Conservation (phyloP, 2,888 invertebrate genomes). For the Brachynemurus nebulosus region DNA sequence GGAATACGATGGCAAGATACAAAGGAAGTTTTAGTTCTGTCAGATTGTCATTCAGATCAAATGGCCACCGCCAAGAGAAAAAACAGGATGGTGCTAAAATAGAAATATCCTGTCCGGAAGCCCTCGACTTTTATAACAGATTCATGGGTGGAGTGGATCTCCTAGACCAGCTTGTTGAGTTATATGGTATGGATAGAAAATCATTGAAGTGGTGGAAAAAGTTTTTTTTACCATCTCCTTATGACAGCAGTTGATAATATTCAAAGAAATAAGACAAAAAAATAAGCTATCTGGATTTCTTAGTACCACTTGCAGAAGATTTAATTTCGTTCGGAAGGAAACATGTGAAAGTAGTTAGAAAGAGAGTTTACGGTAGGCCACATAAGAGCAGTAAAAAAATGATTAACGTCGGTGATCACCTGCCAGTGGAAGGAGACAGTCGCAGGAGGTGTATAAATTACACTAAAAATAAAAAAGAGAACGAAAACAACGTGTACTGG, state of each 20-base stretch:
- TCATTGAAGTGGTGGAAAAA: too few species aligned
- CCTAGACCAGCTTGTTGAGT: not conserved
- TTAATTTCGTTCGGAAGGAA: not conserved
- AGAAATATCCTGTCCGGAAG: not conserved
- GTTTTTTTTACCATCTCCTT: not conserved
- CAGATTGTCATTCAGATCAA: too few species aligned
- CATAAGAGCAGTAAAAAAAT: not conserved
- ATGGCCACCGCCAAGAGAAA: too few species aligned
- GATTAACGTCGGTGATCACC: not conserved
- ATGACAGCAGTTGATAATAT: not conserved
- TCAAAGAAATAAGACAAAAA: not conserved
- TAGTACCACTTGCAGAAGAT: not conserved
- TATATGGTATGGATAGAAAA: not conserved
- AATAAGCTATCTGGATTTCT: not conserved
- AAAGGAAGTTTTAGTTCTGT: too few species aligned
- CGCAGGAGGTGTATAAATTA: not conserved
- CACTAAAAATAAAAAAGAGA: too few species aligned
- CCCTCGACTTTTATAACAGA: not conserved
- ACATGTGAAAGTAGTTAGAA: not conserved
- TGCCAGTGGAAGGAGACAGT: not conserved
- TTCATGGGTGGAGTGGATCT: not conserved
- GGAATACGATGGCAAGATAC: too few species aligned
- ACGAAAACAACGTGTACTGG: too few species aligned
- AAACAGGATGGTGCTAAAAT: too few species aligned
- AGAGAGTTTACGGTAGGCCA: not conserved